Percentiles rank a stretch among this genome's conserved stretches.
Conservation (phyloP, 2,888 invertebrate genomes). For the Cephus nigrinus region DNA sequence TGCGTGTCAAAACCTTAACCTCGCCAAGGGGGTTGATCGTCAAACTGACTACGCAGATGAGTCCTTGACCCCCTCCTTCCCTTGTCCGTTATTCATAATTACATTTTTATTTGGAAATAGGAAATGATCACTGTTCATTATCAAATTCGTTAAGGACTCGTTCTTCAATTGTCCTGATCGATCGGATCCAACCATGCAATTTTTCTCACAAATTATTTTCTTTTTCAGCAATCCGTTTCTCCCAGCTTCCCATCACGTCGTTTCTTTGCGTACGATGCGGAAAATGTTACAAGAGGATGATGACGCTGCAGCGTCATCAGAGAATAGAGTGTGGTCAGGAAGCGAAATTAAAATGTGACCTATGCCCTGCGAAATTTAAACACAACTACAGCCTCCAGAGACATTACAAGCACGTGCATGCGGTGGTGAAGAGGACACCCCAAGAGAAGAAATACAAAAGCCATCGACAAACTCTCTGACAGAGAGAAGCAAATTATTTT, state of each 20-base stretch:
- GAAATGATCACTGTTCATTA: conserved; percentile 2
- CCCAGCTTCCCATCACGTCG: conserved; percentile 34
- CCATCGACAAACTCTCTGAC: not conserved
- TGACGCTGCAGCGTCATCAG: conserved; percentile 65
- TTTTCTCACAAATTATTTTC: conserved; percentile 24
- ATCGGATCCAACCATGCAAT: not conserved
- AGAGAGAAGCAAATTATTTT: not conserved
- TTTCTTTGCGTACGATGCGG: conserved; percentile 57
- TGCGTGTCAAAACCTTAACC: not conserved
- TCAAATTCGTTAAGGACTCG: not conserved
- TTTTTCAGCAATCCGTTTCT: conserved; percentile 49
- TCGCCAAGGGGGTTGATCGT: not conserved
- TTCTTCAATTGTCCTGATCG: not conserved
- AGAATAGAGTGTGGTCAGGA: conserved; percentile 68
- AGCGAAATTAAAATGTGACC: conserved; percentile 65
- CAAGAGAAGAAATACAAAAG: not conserved
- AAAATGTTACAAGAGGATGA: conserved; percentile 52
- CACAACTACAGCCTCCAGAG: conserved; percentile 60
- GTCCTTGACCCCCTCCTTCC: not conserved
- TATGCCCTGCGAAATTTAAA: conserved; percentile 62
- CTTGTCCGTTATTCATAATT: not conserved
- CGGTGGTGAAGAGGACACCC: not conserved
- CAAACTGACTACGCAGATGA: not conserved
- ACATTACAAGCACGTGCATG: conserved; percentile 38
- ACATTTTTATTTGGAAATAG: conserved; percentile 1